These are phyloP conservation scores for Lophura nycthemera DNA, from an alignment of 2,113 vertebrate species.

Conservation along the genomic window DNA sequence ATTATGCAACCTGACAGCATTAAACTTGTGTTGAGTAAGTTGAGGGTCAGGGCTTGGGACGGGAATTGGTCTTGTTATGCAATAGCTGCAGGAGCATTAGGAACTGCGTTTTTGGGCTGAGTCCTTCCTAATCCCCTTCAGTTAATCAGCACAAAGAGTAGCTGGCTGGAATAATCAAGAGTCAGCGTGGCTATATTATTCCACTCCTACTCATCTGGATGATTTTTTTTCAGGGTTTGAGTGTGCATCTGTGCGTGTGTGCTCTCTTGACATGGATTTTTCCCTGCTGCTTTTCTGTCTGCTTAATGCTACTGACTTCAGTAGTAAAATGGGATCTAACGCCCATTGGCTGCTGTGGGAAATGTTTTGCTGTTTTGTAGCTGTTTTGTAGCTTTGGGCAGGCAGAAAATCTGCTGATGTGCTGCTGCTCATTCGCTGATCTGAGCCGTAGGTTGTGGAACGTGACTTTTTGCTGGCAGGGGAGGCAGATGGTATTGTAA, in stretches of 20 bases:
- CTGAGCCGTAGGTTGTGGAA: constrained; percentile 11
- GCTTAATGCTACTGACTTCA: not conserved
- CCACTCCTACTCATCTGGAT: not conserved
- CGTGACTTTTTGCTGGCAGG: constrained; percentile 5
- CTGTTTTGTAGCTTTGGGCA: constrained; percentile 41
- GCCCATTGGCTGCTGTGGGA: not conserved
- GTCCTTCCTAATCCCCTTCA: constrained; percentile 44
- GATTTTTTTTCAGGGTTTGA: not conserved
- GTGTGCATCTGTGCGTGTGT: not conserved
- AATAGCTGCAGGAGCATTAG: constrained; percentile 52
- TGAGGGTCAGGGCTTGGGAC: constrained; percentile 9
- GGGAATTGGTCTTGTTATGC: not conserved
- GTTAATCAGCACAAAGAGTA: constrained; percentile 33
- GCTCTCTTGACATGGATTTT: not conserved
- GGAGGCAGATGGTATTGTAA: not conserved
- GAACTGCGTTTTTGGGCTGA: constrained; percentile 37
- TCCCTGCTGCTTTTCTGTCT: not conserved
- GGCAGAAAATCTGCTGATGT: constrained; percentile 37
- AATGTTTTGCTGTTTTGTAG: constrained; percentile 20
- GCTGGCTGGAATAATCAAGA: not conserved
- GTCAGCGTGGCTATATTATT: not conserved
- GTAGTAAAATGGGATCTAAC: not conserved
- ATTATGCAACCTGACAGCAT: not conserved
- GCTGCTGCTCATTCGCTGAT: not conserved
- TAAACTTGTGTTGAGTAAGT: constrained; percentile 56